These are phyloP conservation scores for Falco punctatus DNA, from an alignment of 2,113 vertebrate species.

Conservation along the genomic window DNA sequence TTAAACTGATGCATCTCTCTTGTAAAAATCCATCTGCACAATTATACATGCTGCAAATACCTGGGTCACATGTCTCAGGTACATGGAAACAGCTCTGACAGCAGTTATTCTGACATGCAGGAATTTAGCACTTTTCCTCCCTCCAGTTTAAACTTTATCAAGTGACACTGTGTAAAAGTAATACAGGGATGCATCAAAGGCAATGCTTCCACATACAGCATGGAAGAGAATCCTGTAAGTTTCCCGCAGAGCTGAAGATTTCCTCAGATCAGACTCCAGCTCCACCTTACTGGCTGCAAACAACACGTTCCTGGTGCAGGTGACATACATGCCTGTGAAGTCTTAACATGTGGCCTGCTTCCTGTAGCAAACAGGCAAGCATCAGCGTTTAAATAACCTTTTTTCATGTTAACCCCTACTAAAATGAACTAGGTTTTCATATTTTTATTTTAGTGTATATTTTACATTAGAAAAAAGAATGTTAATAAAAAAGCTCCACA, in stretches of 20 bases:
- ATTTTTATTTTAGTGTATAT: slow-evolving; percentile 64
- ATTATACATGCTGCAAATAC: not conserved
- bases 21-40: not conserved
- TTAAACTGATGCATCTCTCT: not conserved
- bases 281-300: not conserved
- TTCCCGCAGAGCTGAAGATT: not conserved
- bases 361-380: not conserved
- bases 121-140: not conserved
- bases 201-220: not conserved
- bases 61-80: not conserved
- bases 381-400: not conserved
- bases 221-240: not conserved
- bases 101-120: not conserved
- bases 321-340: not conserved
- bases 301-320: not conserved
- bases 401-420: slow-evolving; percentile 29
- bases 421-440: slow-evolving; percentile 43
- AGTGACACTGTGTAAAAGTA: not conserved
- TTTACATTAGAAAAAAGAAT: slow-evolving; percentile 67
- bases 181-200: not conserved
- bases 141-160: slow-evolving; percentile 8
- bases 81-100: not conserved
- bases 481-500: slow-evolving; percentile 67
- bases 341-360: not conserved
- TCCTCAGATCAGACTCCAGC: not conserved